Evolutionary conservation across 2,113 vertebrate species (phyloP).

Genomic region (Apaloderma vittatum): DNA sequence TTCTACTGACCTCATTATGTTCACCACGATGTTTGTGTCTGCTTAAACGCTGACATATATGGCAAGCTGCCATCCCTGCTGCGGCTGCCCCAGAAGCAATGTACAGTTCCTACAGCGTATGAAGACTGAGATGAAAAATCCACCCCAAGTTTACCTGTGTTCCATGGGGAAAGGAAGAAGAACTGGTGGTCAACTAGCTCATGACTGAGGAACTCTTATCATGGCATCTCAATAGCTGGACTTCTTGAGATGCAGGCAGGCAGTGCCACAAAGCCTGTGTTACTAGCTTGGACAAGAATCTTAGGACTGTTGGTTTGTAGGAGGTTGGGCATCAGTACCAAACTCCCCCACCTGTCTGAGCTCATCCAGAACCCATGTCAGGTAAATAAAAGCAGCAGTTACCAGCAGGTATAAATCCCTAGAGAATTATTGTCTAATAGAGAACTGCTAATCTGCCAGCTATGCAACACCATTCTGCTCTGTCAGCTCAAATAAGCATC

Average conservation of each 20-base stretch:
- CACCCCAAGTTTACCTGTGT: neutral
- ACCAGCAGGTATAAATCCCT: neutral
- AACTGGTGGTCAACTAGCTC: neutral
- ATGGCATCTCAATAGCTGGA: neutral
- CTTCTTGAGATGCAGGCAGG: neutral
- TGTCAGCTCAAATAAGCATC: neutral
- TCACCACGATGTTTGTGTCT: neutral
- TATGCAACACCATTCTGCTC: neutral
- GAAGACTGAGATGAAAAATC: neutral
- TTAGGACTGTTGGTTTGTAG: neutral
- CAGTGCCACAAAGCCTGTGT: neutral
- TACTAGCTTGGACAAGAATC: neutral
- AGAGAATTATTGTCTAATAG: neutral
- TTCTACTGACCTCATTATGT: neutral
- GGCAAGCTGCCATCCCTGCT: neutral
- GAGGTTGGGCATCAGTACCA: neutral
- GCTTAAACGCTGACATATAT: neutral
- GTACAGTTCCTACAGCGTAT: neutral
- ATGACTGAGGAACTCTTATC: neutral
- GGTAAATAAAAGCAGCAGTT: neutral
- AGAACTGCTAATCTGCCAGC: constrained; percentile 7
- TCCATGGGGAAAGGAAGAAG: neutral
- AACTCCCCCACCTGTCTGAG: neutral
- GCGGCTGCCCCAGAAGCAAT: neutral
- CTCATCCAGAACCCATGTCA: neutral